A percentile compares a stretch with the other conserved stretches of the same genome.
Evolutionary conservation across 2,888 invertebrate species (phyloP).

Genomic region (Pollenia angustigena): DNA sequence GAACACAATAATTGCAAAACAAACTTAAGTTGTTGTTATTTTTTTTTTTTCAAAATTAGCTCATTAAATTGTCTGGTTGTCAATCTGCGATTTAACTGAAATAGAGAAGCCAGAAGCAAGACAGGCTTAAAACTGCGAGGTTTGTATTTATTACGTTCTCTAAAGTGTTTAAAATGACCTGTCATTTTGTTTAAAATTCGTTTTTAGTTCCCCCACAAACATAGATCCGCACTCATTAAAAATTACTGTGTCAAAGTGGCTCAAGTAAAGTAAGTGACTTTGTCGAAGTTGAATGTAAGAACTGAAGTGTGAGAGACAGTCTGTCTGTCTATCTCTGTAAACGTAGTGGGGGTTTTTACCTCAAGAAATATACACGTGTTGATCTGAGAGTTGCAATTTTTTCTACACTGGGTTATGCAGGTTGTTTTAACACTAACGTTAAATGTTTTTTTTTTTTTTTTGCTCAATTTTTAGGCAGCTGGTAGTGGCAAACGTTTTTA

Average conservation of each 20-base stretch:
- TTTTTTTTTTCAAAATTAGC: slow-evolving; percentile 2
- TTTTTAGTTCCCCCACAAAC: too few relatives aligned
- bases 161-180: slow-evolving; percentile 33
- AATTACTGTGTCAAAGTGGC: slow-evolving; percentile 29
- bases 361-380: not conserved
- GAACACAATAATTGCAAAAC: slow-evolving; percentile 17
- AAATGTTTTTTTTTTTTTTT: too few relatives aligned
- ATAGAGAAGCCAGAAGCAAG: not conserved
- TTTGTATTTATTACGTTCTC: slow-evolving; percentile 15
- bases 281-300: slow-evolving; percentile 2
- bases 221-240: not conserved
- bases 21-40: slow-evolving; percentile 13
- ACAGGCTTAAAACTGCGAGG: not conserved
- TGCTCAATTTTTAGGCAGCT: slow-evolving; percentile 1
- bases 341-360: not conserved
- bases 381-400: slow-evolving; percentile 20
- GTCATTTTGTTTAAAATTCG: not conserved
- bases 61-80: slow-evolving; percentile 50
- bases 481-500: slow-evolving; percentile 19
- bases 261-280: not conserved
- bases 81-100: not conserved
- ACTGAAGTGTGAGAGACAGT: slow-evolving; percentile 21
- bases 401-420: slow-evolving; percentile 4
- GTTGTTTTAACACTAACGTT: slow-evolving; percentile 9
- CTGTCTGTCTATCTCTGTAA: not conserved